A percentile compares a stretch with the other conserved stretches of the same genome.
Evolutionary conservation across 1,140 invertebrate species (phyloP).

Genomic region (Ceratoteleas bidentatus): DNA sequence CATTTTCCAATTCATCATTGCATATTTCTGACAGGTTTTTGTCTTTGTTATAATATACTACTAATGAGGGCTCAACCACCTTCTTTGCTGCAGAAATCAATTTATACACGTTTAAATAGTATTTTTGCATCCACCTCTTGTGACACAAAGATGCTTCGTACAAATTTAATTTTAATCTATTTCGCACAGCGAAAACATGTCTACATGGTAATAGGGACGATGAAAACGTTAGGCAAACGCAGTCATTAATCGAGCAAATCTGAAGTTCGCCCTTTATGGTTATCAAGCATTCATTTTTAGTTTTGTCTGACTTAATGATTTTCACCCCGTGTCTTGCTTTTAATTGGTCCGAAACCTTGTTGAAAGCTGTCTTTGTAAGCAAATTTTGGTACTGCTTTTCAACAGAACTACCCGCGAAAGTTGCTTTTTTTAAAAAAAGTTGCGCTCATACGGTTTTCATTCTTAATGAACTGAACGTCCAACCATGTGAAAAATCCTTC

Average conservation of each 20-base stretch:
- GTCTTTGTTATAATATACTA: too few species aligned
- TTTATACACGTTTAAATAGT: too few species aligned
- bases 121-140: too few species aligned
- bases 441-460: background rate
- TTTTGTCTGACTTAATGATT: background rate
- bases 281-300: background rate
- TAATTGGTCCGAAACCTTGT: constrained; percentile 6
- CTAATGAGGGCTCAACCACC: too few species aligned
- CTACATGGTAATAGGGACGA: constrained; percentile 8
- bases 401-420: too few species aligned
- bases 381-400: too few species aligned
- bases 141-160: too few species aligned
- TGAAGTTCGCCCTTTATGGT: background rate
- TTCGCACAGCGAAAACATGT: constrained; percentile 18
- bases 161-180: constrained; percentile 2
- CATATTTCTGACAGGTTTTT: too few species aligned
- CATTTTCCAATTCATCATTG: too few species aligned
- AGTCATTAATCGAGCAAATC: background rate
- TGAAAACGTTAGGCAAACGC: background rate
- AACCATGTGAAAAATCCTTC: constrained; percentile 22
- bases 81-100: too few species aligned
- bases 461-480: background rate
- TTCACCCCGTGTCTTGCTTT: background rate
- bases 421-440: constrained; percentile 20
- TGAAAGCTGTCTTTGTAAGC: background rate